Conservation (phyloP, 2,113 vertebrate genomes). For the Heptranchias perlo region DNA sequence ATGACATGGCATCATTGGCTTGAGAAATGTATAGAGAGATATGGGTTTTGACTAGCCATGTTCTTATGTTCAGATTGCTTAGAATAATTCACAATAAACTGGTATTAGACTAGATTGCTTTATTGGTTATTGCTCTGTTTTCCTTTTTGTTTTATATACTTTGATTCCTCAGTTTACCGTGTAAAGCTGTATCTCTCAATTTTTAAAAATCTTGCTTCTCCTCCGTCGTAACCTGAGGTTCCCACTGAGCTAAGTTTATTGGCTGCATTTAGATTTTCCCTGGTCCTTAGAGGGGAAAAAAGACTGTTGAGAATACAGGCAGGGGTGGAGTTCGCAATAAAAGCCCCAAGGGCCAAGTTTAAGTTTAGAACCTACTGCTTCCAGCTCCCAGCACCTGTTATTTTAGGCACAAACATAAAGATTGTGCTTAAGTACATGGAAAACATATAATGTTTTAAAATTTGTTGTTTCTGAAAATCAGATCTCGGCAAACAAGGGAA, state of each 20-base stretch:
- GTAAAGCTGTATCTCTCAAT: neutral
- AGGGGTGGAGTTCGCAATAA: slow-evolving; percentile 9
- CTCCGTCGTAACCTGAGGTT: neutral
- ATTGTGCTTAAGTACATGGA: neutral
- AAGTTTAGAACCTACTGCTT: neutral
- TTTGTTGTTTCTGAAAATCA: neutral
- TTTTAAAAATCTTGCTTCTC: neutral
- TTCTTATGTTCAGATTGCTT: neutral
- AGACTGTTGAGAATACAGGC: neutral
- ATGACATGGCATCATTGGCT: neutral
- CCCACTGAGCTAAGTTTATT: too few species aligned
- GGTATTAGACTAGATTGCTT: neutral
- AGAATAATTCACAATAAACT: neutral
- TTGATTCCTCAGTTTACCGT: neutral
- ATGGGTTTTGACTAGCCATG: neutral
- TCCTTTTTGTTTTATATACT: neutral
- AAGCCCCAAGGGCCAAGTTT: neutral
- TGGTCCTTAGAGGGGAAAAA: neutral
- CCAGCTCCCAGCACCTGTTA: slow-evolving; percentile 15
- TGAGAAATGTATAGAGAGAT: neutral
- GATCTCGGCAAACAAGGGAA: neutral
- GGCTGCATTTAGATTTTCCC: neutral
- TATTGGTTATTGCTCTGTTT: neutral
- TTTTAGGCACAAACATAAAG: neutral
- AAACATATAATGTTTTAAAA: neutral